These are phyloP conservation scores for Planiliza haematocheilus DNA, from an alignment of 2,113 vertebrate species.

Conservation along the genomic window DNA sequence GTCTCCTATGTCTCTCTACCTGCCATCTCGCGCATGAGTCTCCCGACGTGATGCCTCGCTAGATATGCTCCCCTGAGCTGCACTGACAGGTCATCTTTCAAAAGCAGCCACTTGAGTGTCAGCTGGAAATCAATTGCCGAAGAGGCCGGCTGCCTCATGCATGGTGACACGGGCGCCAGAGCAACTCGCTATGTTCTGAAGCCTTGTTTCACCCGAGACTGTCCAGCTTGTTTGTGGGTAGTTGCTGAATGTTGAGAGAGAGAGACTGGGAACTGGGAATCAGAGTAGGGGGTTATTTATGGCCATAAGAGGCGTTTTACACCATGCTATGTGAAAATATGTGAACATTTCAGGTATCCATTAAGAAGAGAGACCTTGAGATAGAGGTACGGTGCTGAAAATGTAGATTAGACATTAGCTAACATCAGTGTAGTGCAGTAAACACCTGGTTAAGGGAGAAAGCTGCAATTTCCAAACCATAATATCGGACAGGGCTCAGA, in stretches of 20 bases:
- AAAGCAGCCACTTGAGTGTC: conserved; percentile 66
- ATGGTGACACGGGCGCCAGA: conserved; percentile 50
- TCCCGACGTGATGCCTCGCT: conserved; percentile 59
- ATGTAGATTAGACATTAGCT: conserved; percentile 40
- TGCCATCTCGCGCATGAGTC: conserved; percentile 66
- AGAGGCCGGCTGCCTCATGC: conserved; percentile 54
- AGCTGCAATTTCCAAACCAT: conserved; percentile 18
- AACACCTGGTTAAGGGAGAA: conserved; percentile 28
- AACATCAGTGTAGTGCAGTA: conserved; percentile 38
- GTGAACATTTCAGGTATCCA: conserved; percentile 12
- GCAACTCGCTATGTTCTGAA: conserved; percentile 25
- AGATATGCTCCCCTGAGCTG: conserved; percentile 58
- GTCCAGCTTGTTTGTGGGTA: conserved; percentile 10
- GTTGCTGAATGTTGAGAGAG: conserved; percentile 4
- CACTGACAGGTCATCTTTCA: conserved; percentile 77
- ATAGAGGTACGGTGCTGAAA: conserved; percentile 13
- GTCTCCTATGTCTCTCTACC: conserved; percentile 59
- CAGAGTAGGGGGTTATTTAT: conserved; percentile 20
- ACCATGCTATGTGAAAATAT: background rate
- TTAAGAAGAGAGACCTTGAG: conserved; percentile 4
- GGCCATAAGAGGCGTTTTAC: conserved; percentile 12
- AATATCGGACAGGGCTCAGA: background rate
- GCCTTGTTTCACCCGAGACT: conserved; percentile 40
- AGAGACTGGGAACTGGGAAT: background rate
- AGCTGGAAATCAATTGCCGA: conserved; percentile 80